phyloP scores from a whole-genome alignment of 2,797 vertebrate genomes.

The Premnoplex brunnescens region DNA sequence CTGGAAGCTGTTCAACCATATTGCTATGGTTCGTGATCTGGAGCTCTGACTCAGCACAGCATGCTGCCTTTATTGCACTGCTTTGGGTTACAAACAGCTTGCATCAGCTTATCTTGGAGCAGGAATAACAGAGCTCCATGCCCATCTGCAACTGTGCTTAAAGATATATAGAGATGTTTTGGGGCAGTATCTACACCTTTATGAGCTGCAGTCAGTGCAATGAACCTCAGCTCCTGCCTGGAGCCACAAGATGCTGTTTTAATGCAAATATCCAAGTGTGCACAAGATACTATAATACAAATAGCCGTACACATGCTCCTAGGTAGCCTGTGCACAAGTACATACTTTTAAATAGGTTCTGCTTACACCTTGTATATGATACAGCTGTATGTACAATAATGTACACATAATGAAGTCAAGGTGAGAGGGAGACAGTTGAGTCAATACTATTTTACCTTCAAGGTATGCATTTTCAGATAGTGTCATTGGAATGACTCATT shows the following conservation, averaged over 20 bases:
- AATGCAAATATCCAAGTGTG: rapidly evolving
- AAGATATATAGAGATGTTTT: background rate
- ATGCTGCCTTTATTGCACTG: rapidly evolving
- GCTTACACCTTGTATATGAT: background rate
- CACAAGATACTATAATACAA: background rate
- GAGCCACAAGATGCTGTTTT: background rate
- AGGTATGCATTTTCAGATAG: background rate
- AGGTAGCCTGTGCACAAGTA: background rate
- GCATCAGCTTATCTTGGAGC: background rate
- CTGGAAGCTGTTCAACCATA: background rate
- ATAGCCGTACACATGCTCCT: background rate
- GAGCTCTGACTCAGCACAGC: background rate
- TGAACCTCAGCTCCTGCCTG: background rate
- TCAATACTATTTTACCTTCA: background rate
- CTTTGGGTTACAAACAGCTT: background rate
- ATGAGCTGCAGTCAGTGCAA: background rate
- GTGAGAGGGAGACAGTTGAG: background rate
- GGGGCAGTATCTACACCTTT: background rate
- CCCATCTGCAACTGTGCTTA: background rate
- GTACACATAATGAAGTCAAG: background rate
- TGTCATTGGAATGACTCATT: background rate
- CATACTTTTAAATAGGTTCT: background rate
- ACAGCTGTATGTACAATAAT: background rate
- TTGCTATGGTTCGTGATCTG: rapidly evolving
- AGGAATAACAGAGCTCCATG: background rate